Percentiles rank a stretch among this genome's conserved stretches.
Conservation (phyloP, 2,797 vertebrate species). For the Fistularia tabacaria region DNA sequence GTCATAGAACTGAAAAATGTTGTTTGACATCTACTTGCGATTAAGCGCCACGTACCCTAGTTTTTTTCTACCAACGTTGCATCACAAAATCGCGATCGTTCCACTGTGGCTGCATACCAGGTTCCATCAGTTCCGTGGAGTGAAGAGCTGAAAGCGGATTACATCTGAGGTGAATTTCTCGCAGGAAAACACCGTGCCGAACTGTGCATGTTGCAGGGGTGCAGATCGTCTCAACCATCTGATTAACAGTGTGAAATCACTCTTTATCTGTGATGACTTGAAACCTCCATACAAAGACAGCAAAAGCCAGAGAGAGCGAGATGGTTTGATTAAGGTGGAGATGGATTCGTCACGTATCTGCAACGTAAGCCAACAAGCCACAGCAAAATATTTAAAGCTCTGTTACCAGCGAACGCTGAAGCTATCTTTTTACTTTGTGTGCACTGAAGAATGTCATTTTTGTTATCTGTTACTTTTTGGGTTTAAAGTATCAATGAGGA, state of each 20-base stretch:
- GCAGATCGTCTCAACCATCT: slow-evolving; percentile 53
- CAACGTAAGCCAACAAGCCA: slow-evolving; percentile 30
- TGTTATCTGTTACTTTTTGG: no score
- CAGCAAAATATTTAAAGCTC: no score
- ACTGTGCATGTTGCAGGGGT: slow-evolving; percentile 57
- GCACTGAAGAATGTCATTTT: no score
- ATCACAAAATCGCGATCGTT: slow-evolving; percentile 22
- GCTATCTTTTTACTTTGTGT: no score
- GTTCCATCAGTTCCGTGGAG: slow-evolving; percentile 23
- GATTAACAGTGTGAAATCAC: slow-evolving; percentile 71
- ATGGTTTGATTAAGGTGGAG: slow-evolving; percentile 53
- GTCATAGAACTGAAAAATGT: no score
- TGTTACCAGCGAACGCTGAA: no score
- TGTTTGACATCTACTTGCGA: no score
- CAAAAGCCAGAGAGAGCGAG: slow-evolving; percentile 38
- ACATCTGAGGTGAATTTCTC: slow-evolving; percentile 68
- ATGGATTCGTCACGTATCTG: slow-evolving; percentile 52
- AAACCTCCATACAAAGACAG: slow-evolving; percentile 64
- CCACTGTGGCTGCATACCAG: slow-evolving; percentile 33
- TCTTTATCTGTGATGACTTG: slow-evolving; percentile 73
- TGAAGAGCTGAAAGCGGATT: slow-evolving; percentile 48
- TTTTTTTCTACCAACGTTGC: slow-evolving; percentile 8
- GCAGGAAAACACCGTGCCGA: slow-evolving; percentile 57
- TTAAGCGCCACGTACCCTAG: not conserved
- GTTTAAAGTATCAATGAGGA: no score